Base-by-base conservation (phyloP, 2,797 vertebrate species). In the Antrozous pallidus region DNA sequence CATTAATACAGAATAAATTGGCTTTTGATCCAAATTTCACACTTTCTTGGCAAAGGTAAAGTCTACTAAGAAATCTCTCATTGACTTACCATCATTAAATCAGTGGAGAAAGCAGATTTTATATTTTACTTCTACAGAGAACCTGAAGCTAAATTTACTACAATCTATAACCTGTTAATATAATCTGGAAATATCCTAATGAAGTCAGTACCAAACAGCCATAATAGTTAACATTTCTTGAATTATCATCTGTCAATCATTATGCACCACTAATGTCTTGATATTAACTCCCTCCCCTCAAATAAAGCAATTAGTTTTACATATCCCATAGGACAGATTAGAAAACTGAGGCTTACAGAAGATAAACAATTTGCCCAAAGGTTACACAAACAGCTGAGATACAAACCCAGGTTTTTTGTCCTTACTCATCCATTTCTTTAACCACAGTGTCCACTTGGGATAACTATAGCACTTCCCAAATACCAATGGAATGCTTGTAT, bases 401-500 rank as follows among this genome's bases (percentile, higher is more conserved):
- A 45, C 33, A 54, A 93, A 74, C 38, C 36, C 22, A 47, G 56
- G 8, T 54, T 90, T 26, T 69, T 88, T 89, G 40, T 22, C 51
- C 40, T 87, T 93, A 69, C 11, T 70, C 63, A 77, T 45, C 75
- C 42, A 38, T 38, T 69, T 18, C 20, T 42, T 78, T 79, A 90
- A 69, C 67, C 63, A 78, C 51, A 5, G 28, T 22, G 63, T 20
- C 94, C 87, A 56, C 36, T 71, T 65, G 51, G 54, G 79, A 89
- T 31, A 87, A 96, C 65, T 71, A 73, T 2, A 92, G 81, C 54
- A 85, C 22, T 93, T 94, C 70, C 33, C 51, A 91, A 94, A 88
- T 88, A 91, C 82, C 89, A 85, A 2, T 49, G 87, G 47, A 83
- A 90, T 92, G 75, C 28, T 67, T 69, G 9, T 85, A 92, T 94